Evolutionary conservation across 1,140 invertebrate genomes (phyloP).

Genomic region (Pygmarrhopalites habei): DNA sequence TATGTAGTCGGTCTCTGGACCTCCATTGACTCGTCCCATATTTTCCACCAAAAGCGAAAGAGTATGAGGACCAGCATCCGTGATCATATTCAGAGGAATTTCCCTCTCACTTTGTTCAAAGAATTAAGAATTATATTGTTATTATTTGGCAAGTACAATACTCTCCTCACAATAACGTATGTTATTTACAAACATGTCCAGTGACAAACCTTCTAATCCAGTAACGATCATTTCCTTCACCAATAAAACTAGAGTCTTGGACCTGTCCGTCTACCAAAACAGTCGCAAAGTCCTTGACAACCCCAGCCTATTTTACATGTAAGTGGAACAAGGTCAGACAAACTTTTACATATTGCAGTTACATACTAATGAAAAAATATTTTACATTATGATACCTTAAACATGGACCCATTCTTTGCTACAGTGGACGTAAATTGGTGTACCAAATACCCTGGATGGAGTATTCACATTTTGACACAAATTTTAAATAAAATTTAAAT

Average conservation of each 20-base stretch:
- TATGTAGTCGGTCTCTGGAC: slow-evolving; percentile 44
- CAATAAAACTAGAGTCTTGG: slow-evolving; percentile 44
- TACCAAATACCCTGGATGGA: neutral
- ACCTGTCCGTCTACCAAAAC: slow-evolving; percentile 46
- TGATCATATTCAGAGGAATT: slow-evolving; percentile 12
- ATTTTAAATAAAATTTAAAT: slow-evolving; percentile 9
- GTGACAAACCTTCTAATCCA: slow-evolving; percentile 43
- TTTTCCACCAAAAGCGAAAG: slow-evolving; percentile 56
- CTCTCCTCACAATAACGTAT: neutral
- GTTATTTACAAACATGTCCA: no score
- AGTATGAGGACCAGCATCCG: slow-evolving; percentile 36
- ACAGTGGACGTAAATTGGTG: slow-evolving; percentile 32
- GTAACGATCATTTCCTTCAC: no score
- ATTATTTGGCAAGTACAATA: neutral
- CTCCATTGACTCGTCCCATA: slow-evolving; percentile 53
- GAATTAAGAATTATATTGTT: neutral
- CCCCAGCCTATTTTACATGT: slow-evolving; percentile 42
- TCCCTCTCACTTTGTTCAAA: slow-evolving; percentile 23
- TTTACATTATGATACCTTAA: neutral
- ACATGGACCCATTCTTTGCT: neutral
- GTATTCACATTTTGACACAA: neutral
- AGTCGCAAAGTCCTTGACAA: slow-evolving; percentile 51
- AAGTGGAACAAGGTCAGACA: neutral
- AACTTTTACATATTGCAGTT: neutral
- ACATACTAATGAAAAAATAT: neutral